A percentile compares a stretch with the other conserved stretches of the same genome.
These are phyloP conservation scores for Drosophila buzzatii DNA, from an alignment of 2,888 invertebrate species.

Conservation along the genomic window DNA sequence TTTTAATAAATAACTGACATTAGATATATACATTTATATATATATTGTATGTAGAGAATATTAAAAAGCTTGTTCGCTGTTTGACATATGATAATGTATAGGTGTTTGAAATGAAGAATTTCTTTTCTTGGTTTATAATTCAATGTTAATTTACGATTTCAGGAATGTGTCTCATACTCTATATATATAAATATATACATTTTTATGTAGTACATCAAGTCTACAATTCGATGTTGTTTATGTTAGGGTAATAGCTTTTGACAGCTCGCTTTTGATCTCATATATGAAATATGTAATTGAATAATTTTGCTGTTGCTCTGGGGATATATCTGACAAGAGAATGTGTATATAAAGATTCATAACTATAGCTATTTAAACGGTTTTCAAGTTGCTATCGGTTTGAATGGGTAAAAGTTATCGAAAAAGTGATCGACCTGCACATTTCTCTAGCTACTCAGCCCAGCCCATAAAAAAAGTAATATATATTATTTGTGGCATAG, in stretches of 20 bases:
- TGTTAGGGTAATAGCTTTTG: neutral
- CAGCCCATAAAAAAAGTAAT: too few relatives aligned
- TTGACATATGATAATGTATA: neutral
- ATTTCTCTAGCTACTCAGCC: neutral
- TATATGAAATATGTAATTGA: neutral
- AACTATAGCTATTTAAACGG: too few relatives aligned
- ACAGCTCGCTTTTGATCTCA: neutral
- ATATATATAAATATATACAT: neutral
- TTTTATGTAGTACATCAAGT: too few relatives aligned
- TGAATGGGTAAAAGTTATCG: neutral
- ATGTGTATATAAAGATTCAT: neutral
- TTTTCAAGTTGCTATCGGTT: neutral
- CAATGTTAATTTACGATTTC: neutral
- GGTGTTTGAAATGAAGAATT: neutral
- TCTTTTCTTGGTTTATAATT: neutral
- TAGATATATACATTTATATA: neutral
- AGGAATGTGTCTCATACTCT: neutral
- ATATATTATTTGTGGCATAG: too few relatives aligned
- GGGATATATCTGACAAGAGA: neutral
- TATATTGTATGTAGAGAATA: too few relatives aligned
- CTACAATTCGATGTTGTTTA: neutral
- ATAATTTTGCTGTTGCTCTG: neutral
- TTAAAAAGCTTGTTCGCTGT: neutral
- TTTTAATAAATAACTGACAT: neutral
- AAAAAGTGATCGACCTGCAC: neutral